Percentiles rank a stretch among this genome's conserved stretches.
Conservation (phyloP, 2,113 vertebrate species). For the Oceanites oceanicus region DNA sequence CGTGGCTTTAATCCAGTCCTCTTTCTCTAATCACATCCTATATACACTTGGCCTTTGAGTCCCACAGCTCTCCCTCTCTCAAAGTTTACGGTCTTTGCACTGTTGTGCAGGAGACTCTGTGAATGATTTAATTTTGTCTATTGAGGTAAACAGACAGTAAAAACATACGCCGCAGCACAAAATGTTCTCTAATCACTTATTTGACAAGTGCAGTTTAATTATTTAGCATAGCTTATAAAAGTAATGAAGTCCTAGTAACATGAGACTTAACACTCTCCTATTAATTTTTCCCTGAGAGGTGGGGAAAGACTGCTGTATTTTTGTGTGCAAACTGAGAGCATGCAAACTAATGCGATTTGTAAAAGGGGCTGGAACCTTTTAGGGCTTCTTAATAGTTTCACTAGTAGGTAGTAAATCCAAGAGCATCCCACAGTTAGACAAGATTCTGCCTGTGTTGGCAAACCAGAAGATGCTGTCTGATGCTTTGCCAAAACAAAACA, state of each 20-base stretch:
- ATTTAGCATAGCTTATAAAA: slow-evolving; percentile 27
- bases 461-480: slow-evolving; percentile 36
- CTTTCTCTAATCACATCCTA: not conserved
- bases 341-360: not conserved
- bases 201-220: slow-evolving; percentile 37
- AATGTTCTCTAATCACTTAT: slow-evolving; percentile 37
- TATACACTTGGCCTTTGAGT: not conserved
- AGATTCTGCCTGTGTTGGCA: slow-evolving; percentile 52
- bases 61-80: not conserved
- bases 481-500: slow-evolving; percentile 57
- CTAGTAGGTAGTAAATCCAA: slow-evolving; percentile 39
- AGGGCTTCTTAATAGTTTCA: slow-evolving; percentile 22
- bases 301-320: not conserved
- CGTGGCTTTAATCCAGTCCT: not conserved
- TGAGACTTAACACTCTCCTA: not conserved
- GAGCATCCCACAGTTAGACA: slow-evolving; percentile 50
- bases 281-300: slow-evolving; percentile 7
- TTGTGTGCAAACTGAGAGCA: not conserved
- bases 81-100: not conserved
- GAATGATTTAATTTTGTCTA: not conserved
- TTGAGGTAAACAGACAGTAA: not conserved
- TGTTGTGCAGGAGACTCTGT: not conserved
- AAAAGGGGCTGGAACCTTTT: slow-evolving; percentile 10
- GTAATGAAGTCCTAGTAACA: slow-evolving; percentile 28
- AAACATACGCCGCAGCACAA: not conserved